Percentiles rank a stretch among this genome's conserved stretches.
These are phyloP conservation scores for Mylabris sibirica DNA, from an alignment of 2,888 invertebrate species.

Conservation along the genomic window DNA sequence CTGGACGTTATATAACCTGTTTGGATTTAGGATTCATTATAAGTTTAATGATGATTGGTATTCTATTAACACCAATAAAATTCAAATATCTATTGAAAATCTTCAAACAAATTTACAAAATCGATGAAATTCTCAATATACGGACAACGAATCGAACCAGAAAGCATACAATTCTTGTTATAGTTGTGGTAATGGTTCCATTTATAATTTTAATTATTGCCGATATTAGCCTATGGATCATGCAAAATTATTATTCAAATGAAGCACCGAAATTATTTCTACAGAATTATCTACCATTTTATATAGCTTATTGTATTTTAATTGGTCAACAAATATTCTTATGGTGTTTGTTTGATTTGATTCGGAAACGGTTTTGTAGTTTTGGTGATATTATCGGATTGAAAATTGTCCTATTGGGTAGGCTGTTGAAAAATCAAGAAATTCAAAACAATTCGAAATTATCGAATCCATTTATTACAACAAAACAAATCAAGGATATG, in stretches of 20 bases:
- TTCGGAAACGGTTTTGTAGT: neutral
- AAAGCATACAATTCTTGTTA: conserved; percentile 34
- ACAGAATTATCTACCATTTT: conserved; percentile 67
- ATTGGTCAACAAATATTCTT: conserved; percentile 69
- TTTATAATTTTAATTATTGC: conserved; percentile 29
- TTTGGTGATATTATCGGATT: neutral
- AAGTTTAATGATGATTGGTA: conserved; percentile 39
- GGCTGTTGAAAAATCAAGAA: neutral
- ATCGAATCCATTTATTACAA: neutral
- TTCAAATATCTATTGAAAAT: conserved; percentile 41
- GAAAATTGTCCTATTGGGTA: neutral
- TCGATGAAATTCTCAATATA: conserved; percentile 40
- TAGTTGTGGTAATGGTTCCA: conserved; percentile 21
- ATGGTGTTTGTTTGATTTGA: conserved; percentile 62
- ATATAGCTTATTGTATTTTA: conserved; percentile 67
- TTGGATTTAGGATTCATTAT: conserved; percentile 44
- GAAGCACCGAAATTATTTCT: conserved; percentile 61
- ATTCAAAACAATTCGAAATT: neutral
- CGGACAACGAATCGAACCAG: conserved; percentile 24
- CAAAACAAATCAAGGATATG: neutral
- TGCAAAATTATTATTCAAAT: conserved; percentile 2
- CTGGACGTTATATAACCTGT: conserved; percentile 42
- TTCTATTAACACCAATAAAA: conserved; percentile 40
- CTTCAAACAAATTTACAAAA: conserved; percentile 38
- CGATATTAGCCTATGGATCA: conserved; percentile 39